Evolutionary conservation across 1,140 invertebrate species (phyloP).

Genomic region (Eurytemora carolleeae): DNA sequence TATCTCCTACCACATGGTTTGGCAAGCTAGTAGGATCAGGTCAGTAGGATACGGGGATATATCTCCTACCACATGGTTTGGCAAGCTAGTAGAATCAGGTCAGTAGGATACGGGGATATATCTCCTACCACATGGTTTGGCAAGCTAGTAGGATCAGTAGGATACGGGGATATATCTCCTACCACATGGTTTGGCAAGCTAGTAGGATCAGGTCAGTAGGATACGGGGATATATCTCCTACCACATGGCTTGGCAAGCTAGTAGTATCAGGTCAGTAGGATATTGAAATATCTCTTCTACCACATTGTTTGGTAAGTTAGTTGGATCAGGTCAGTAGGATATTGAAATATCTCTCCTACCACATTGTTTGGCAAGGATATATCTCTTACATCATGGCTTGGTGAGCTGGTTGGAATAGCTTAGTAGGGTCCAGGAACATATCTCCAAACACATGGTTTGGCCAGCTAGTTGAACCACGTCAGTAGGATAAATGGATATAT

Average conservation of each 20-base stretch:
- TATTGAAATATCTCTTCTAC: slow-evolving; percentile 5
- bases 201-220: slow-evolving; percentile 48
- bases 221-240: slow-evolving; percentile 7
- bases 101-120: slow-evolving; percentile 9
- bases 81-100: no score
- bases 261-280: slow-evolving; percentile 10
- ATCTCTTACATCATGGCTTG: no score
- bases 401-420: no score
- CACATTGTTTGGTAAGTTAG: slow-evolving; percentile 11
- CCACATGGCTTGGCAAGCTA: slow-evolving; percentile 9
- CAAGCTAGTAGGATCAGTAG: slow-evolving; percentile 29
- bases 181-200: slow-evolving; percentile 85
- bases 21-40: slow-evolving; percentile 84
- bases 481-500: no score
- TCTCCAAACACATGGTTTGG: no score
- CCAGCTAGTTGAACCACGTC: no score
- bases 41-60: no score
- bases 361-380: no score
- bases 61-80: no score
- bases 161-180: slow-evolving; percentile 95
- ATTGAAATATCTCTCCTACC: no score
- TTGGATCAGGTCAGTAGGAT: slow-evolving; percentile 12
- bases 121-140: slow-evolving; percentile 11
- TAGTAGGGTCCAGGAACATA: no score
- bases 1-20: slow-evolving; percentile 79